Evolutionary conservation across 2,797 vertebrate species (phyloP).

Genomic region (Cacajao melanocephalus): DNA sequence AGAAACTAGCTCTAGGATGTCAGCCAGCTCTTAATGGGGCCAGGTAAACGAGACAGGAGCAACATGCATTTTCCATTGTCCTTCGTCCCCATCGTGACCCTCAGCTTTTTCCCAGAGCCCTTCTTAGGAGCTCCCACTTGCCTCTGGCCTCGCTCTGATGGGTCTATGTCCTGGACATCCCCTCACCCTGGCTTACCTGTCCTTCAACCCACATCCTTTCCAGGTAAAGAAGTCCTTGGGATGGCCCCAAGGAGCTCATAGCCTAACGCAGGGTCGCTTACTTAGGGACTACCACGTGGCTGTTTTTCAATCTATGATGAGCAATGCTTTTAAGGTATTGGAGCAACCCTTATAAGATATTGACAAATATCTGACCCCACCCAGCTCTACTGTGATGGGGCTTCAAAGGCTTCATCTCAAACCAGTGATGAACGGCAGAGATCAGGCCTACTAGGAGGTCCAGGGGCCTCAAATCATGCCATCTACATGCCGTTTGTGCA

Average conservation of each 20-base stretch:
- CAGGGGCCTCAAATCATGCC: neutral
- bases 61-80: neutral
- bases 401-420: neutral
- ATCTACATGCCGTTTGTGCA: too few species aligned
- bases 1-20: neutral
- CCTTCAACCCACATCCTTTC: neutral
- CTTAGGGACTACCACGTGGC: rapidly evolving
- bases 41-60: neutral
- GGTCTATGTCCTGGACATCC: neutral
- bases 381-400: neutral
- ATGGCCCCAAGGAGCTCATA: neutral
- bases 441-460: neutral
- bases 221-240: neutral
- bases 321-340: neutral
- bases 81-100: neutral
- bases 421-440: neutral
- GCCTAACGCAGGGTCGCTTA: neutral
- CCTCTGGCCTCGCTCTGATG: neutral
- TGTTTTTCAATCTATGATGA: neutral
- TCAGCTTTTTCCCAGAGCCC: neutral
- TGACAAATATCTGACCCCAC: neutral
- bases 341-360: neutral
- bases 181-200: neutral
- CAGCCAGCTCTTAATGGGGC: neutral
- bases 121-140: neutral